Percentiles rank a stretch among this genome's conserved stretches.
phyloP scores from a whole-genome alignment of 2,888 invertebrate species.

The Cephalotes varians region DNA sequence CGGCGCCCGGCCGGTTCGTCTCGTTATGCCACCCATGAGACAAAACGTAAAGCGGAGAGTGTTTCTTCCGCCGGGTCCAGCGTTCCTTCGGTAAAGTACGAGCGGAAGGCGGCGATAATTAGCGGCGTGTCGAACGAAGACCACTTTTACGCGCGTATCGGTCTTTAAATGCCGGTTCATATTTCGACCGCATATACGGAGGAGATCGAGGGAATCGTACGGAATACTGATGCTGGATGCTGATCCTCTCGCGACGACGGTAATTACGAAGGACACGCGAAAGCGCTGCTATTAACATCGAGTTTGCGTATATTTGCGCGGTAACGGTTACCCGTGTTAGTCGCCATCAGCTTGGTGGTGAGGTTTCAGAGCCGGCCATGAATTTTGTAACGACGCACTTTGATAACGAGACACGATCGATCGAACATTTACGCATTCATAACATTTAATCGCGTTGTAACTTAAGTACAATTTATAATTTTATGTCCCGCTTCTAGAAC shows the following conservation, averaged over 20 bases:
- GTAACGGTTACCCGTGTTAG: conserved; percentile 30
- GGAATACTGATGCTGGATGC: conserved; percentile 36
- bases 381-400: neutral
- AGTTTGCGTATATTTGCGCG: conserved; percentile 37
- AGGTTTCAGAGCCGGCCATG: neutral
- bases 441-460: neutral
- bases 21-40: neutral
- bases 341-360: neutral
- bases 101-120: neutral
- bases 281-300: conserved; percentile 34
- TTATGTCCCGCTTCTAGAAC: neutral
- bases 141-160: conserved; percentile 30
- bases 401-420: conserved; percentile 3
- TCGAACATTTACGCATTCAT: neutral
- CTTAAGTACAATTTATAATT: neutral
- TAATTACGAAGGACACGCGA: conserved; percentile 40
- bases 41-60: neutral
- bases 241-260: conserved; percentile 7
- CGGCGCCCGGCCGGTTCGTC: neutral
- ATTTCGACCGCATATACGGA: neutral
- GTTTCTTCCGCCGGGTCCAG: neutral
- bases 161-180: conserved; percentile 6
- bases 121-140: conserved; percentile 20
- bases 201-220: neutral
- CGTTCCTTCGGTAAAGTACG: neutral